Base-by-base conservation (phyloP, 1,140 invertebrate genomes). In the Globodera rostochiensis region DNA sequence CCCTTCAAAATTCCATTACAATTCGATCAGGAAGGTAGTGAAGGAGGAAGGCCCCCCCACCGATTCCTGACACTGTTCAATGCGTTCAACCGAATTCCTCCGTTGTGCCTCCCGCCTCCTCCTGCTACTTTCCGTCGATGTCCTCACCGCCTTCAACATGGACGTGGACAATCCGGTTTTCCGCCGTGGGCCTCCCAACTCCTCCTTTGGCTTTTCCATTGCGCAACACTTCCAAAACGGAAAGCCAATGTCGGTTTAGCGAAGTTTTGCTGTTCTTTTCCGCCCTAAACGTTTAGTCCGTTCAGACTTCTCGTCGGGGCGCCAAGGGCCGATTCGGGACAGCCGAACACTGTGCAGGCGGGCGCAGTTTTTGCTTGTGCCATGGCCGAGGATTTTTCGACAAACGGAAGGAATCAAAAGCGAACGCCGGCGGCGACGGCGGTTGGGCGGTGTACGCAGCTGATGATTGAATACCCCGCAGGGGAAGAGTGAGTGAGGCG, bases 171-270 rank as follows among this genome's bases (percentile, higher is more conserved):
- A 95, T 91, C 94, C 95, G 88, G 91, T 95, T 87, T 92, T 95
- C 86, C 95, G 95, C 91, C 90, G 91, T 77, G 94, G 94, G 84
- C 84, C 86, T 19, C 84, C 85, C 46, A 93, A 92, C 60, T 94
- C 94, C 69, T 95, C 95, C 91, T 96, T 96, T 91, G 95, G 95
- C 91, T 96, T 94, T 92, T 95, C 95, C 57, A 93, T 96, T 19
- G 94, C 95, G 71, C 93, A 95, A 90, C 95, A 96, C 83, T 88
- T 90, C 74, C 53, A 75, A 25, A 71, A 79, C 45, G 84, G 78
- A 13, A 57, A 77, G 45, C 86, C 87, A 49, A 66, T 84, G 86
- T 87, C 78, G 80, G 87, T 86, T 77, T 79, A 74, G 85, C 66
- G 6, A 21, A 8, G 13, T 47, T 25, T 46, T 66, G 60, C 9